Conservation (phyloP, 2,797 vertebrate genomes). For the Spinibarbus caldwelli region DNA sequence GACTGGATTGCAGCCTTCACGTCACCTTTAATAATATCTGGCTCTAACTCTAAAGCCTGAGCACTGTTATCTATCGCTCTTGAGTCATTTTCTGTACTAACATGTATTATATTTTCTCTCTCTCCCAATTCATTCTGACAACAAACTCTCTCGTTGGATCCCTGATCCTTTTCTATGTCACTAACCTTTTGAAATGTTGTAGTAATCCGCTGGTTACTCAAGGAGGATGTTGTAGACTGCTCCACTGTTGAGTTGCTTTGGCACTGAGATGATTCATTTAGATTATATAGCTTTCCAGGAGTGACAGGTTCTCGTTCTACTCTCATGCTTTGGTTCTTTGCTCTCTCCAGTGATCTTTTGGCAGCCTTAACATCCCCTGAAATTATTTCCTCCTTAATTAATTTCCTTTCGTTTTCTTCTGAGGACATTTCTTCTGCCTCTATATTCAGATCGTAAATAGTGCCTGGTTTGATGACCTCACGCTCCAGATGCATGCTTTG, state of each 20-base stretch:
- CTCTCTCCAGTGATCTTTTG: slow-evolving; percentile 80
- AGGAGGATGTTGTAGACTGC: slow-evolving; percentile 66
- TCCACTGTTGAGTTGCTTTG: slow-evolving; percentile 62
- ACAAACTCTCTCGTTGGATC: slow-evolving; percentile 69
- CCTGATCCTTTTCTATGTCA: slow-evolving; percentile 80
- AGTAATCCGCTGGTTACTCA: slow-evolving; percentile 75
- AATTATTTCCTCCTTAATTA: slow-evolving; percentile 78
- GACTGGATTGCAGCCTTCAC: slow-evolving; percentile 73
- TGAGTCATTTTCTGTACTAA: slow-evolving; percentile 76
- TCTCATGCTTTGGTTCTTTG: slow-evolving; percentile 77
- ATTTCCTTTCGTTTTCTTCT: slow-evolving; percentile 77
- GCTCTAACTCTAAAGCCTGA: slow-evolving; percentile 60
- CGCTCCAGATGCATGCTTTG: slow-evolving; percentile 77
- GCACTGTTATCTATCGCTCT: slow-evolving; percentile 67
- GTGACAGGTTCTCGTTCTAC: slow-evolving; percentile 72
- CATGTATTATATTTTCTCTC: slow-evolving; percentile 76
- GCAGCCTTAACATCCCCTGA: slow-evolving; percentile 78
- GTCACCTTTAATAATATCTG: slow-evolving; percentile 72
- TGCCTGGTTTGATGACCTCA: slow-evolving; percentile 69
- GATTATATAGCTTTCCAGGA: slow-evolving; percentile 75
- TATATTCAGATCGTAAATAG: slow-evolving; percentile 77
- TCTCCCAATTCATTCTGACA: slow-evolving; percentile 70
- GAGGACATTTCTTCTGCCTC: slow-evolving; percentile 56
- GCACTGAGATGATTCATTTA: slow-evolving; percentile 69
- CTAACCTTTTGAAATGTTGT: slow-evolving; percentile 91